These are phyloP conservation scores for Coracias cyanogaster DNA, from an alignment of 2,797 vertebrate species.

Conservation along the genomic window DNA sequence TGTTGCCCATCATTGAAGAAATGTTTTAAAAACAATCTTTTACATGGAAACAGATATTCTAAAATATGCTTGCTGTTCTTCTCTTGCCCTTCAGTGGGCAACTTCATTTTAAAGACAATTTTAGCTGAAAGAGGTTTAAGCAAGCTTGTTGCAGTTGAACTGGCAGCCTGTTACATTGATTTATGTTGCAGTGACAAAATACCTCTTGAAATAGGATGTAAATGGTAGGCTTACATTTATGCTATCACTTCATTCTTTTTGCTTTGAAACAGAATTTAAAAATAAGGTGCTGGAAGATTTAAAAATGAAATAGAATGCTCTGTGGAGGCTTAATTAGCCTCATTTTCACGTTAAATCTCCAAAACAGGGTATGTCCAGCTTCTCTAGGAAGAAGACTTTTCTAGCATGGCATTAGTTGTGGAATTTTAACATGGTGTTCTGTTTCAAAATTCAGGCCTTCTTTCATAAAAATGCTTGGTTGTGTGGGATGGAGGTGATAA, in stretches of 20 bases:
- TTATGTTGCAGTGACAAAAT: slow-evolving; percentile 7
- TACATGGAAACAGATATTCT: neutral
- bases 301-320: neutral
- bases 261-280: neutral
- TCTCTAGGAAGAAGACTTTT: neutral
- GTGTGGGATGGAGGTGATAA: neutral
- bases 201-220: neutral
- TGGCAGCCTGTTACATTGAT: slow-evolving; percentile 9
- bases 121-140: neutral
- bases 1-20: neutral
- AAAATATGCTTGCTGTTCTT: neutral
- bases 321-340: neutral
- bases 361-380: accelerated
- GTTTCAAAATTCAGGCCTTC: neutral
- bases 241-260: neutral
- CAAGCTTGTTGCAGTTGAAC: slow-evolving; percentile 5
- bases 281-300: neutral
- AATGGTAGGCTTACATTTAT: neutral
- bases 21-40: neutral
- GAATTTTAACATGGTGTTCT: neutral
- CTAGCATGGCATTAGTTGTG: neutral
- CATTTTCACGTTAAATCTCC: neutral
- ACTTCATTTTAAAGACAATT: neutral
- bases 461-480: neutral
- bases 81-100: neutral